Conservation (phyloP, 2,797 vertebrate species). For the Phataginus tricuspis region DNA sequence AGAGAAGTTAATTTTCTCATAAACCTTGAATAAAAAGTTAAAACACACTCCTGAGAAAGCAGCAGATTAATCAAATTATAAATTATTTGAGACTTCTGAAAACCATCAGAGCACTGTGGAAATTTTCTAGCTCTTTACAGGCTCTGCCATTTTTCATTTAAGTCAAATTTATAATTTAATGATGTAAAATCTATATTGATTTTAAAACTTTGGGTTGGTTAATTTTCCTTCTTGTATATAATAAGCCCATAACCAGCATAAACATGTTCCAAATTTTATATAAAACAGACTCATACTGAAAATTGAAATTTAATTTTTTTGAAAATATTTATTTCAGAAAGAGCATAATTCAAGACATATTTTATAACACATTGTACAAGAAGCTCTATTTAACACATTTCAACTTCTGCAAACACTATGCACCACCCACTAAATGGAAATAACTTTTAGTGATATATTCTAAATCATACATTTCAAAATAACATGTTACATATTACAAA, state of each 20-base stretch:
- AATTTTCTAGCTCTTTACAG: neutral
- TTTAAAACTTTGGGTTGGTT: neutral
- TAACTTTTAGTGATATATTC: neutral
- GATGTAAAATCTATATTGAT: neutral
- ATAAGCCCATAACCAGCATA: neutral
- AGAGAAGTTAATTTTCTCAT: constrained; percentile 46
- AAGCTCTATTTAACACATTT: neutral
- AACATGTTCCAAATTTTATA: neutral
- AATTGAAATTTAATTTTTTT: neutral
- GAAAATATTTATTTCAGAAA: neutral
- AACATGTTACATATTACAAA: neutral
- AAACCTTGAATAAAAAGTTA: constrained; percentile 55
- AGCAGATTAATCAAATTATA: constrained; percentile 56
- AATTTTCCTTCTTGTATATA: neutral
- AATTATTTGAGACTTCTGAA: constrained; percentile 55
- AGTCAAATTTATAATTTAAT: neutral
- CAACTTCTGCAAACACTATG: neutral
- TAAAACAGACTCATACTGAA: neutral
- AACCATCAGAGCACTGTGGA: neutral
- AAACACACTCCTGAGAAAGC: neutral
- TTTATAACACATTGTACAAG: neutral
- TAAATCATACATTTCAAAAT: constrained; percentile 27
- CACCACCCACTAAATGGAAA: neutral
- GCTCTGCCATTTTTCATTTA: neutral
- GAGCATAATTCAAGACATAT: neutral